These are phyloP conservation scores for Emydoidea blandingii DNA, from an alignment of 2,797 vertebrate genomes.

Conservation along the genomic window DNA sequence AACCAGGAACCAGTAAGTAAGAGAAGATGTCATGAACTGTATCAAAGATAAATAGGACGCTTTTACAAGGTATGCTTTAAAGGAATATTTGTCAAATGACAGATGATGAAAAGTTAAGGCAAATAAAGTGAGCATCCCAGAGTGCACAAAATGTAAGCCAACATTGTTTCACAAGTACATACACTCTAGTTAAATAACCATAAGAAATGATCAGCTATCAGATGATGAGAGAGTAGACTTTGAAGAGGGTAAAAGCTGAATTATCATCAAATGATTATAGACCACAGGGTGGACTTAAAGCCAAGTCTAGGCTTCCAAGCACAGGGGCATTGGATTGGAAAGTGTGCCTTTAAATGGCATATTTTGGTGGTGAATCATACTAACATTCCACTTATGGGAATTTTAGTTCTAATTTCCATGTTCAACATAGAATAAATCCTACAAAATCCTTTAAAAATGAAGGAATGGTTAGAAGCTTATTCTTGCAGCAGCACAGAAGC, in stretches of 20 bases:
- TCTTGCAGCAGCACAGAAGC: background rate
- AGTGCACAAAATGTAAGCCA: background rate
- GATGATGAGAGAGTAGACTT: conserved; percentile 3
- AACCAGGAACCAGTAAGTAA: background rate
- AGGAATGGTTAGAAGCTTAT: background rate
- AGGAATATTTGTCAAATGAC: background rate
- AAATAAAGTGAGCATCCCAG: background rate
- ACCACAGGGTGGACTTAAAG: background rate
- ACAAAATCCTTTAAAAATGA: background rate
- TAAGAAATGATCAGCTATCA: background rate
- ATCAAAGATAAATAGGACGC: background rate
- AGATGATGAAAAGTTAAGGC: background rate
- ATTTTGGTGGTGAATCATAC: background rate
- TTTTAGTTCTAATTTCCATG: background rate
- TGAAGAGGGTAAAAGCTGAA: conserved; percentile 15
- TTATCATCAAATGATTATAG: conserved; percentile 20
- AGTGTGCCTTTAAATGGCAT: background rate
- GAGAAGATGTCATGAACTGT: background rate
- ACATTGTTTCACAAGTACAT: background rate
- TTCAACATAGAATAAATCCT: conserved; percentile 10
- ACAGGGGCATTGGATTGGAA: background rate
- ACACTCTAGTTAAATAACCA: background rate
- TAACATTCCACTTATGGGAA: conserved; percentile 10
- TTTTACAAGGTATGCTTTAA: background rate
- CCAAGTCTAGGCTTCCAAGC: conserved; percentile 13